Base-by-base conservation (phyloP, 2,113 vertebrate genomes). In the Rana temporaria region DNA sequence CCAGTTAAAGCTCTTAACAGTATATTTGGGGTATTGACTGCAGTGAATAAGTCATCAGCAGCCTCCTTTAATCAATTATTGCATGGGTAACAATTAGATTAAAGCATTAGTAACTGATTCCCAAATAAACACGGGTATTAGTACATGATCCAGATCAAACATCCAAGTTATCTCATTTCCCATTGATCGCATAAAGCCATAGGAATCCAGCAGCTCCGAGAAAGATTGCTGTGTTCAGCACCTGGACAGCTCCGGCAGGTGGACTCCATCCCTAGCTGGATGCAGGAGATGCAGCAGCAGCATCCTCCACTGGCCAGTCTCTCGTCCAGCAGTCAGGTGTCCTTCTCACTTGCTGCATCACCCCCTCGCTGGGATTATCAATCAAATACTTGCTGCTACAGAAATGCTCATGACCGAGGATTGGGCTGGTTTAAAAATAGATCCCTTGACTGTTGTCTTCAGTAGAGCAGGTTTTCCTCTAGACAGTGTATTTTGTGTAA, bases 321-420 rank as follows among this genome's bases (percentile, higher is more conserved):
- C 42, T 48, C 42, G 6, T 48, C 9, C 9, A 48, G 7, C 9
- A 11, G 34, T 38, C 34, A 38, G 34, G 34, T 38, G 34, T 38
- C 34, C 34, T 38, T 0, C 34, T 48, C 9, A 12, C 42, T 48
- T 3, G 60, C 42, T 32, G 22, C 68, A 53, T 59, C 63, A 68
- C 62, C 70, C 42, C 24, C 84, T 82, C 38, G 18, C 59, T 85
- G 59, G 78, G 79, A 64, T 76, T 63, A 60, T 69, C 74, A 53
- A 78, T 68, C 64, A 78, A 48, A n/a, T 67, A 78, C 52, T 62
- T 60, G 82, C 62, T 60, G 55, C 76, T 78, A 52, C 70, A 84
- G 75, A 79, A 60, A 82, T 78, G 74, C 67, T 85, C 8, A 26
- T 19, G 52, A 71, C 60, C 64, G 60, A 26, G n/a, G 52, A 71